Base-by-base conservation (phyloP, 2,113 vertebrate genomes). In the Sclerurus mexicanus region DNA sequence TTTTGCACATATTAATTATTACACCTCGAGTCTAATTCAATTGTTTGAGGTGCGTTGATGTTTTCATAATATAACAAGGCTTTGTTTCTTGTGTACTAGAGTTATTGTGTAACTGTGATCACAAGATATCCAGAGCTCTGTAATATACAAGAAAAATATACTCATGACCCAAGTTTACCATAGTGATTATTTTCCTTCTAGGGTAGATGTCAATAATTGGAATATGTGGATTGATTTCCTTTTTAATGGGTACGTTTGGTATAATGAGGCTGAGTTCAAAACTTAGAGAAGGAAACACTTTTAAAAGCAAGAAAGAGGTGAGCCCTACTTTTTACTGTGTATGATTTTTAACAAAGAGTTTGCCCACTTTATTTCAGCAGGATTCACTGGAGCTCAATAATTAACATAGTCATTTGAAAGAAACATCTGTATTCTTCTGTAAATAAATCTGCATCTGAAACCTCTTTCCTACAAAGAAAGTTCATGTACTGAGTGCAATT, bases 1-100 rank as follows among this genome's bases (percentile, higher is more conserved):
- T 91, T 97, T 97, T 92, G 49, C 88, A 95, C 75, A n/a, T 96
- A 95, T 97, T 94, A 94, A 97, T 97, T 96, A 96, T 69, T 82
- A 92, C 89, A 95, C 83, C 75, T 97, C 92, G 97, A 97, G 87
- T 93, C 58, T 92, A 95, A 75, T 82, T 76, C 81, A 91, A 77
- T 47, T 93, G 37, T 96, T 96, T 96, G 90, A 92, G 81, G 91
- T 88, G 87, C 94, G 87, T 82, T 96, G 89, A 93, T 95, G 22
- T 93, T 84, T 96, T 95, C 35, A 52, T 94, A 79, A 76, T 84
- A 95, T 94, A 93, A 79, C 74, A 94, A 90, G 80, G 58, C 33
- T 66, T 86, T 97, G 64, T 95, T 94, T 95, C 88, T 93, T 76
- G 55, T 75, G 49, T 90, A 14, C 60, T 71, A 15, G 53, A 86